A percentile compares a stretch with the other conserved stretches of the same genome.
Conservation (phyloP, 2,113 vertebrate species). For the Psettodes erumei region DNA sequence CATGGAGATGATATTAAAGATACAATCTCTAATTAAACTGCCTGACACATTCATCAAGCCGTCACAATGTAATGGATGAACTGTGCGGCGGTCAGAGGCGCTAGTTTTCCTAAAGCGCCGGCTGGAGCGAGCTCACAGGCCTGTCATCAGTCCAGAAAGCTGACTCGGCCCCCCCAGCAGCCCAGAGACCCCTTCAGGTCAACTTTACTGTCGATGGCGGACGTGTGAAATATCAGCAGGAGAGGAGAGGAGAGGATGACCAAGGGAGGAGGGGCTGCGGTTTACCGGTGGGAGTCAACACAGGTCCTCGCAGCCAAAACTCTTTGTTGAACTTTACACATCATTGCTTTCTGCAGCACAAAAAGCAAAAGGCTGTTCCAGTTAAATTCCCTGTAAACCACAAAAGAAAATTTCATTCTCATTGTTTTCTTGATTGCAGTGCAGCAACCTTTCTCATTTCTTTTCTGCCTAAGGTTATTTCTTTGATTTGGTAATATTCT, state of each 20-base stretch:
- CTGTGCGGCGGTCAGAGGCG: conserved; percentile 13
- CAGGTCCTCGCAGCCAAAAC: background rate
- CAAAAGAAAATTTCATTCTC: too few species aligned
- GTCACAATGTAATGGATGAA: conserved; percentile 44
- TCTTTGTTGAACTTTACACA: background rate
- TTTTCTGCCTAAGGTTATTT: background rate
- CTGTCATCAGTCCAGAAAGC: conserved; percentile 9
- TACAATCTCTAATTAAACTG: conserved; percentile 60
- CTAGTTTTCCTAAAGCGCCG: conserved; percentile 6
- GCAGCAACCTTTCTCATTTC: background rate
- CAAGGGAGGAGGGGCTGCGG: conserved; percentile 3
- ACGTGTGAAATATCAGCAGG: conserved; percentile 14
- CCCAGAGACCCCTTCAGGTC: conserved; percentile 12
- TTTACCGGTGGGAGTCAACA: conserved; percentile 5
- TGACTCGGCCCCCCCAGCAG: background rate
- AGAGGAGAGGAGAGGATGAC: background rate
- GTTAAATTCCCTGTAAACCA: background rate
- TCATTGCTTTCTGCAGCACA: too few species aligned
- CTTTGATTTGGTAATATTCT: background rate
- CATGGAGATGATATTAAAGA: conserved; percentile 30
- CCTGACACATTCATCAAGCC: conserved; percentile 47
- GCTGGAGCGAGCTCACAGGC: conserved; percentile 31
- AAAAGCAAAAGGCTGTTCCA: background rate
- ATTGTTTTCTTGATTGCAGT: background rate
- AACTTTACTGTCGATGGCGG: conserved; percentile 8